Evolutionary conservation across 2,888 invertebrate genomes (phyloP).

Genomic region (Hyposoter dolosus): DNA sequence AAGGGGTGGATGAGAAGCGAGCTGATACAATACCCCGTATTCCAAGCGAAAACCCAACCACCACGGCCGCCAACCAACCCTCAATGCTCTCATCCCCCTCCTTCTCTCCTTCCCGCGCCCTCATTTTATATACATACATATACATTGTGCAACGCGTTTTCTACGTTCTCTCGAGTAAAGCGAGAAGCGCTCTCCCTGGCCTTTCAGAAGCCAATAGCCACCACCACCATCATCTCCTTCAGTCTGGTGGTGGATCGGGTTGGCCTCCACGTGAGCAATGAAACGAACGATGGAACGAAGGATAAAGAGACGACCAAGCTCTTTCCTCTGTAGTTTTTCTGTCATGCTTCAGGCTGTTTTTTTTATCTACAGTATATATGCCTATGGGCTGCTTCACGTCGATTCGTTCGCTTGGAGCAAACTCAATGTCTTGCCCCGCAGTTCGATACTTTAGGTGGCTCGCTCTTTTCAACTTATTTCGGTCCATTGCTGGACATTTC

Average conservation of each 20-base stretch:
- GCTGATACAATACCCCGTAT: slow-evolving; percentile 82
- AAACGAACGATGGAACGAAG: slow-evolving; percentile 70
- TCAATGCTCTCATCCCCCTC: slow-evolving; percentile 50
- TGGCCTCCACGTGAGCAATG: slow-evolving; percentile 66
- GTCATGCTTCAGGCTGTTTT: slow-evolving; percentile 32
- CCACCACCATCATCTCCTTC: slow-evolving; percentile 62
- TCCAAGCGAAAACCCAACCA: slow-evolving; percentile 74
- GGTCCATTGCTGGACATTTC: background rate
- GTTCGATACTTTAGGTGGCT: background rate
- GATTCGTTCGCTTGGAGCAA: background rate
- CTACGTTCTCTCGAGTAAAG: slow-evolving; percentile 71
- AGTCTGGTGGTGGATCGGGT: slow-evolving; percentile 46
- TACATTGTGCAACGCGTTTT: slow-evolving; percentile 77
- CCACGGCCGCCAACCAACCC: slow-evolving; percentile 53
- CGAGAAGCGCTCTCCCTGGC: slow-evolving; percentile 69
- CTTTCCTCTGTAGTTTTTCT: slow-evolving; percentile 64
- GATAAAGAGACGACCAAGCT: slow-evolving; percentile 66
- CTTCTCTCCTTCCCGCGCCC: slow-evolving; percentile 42
- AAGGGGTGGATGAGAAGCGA: slow-evolving; percentile 69
- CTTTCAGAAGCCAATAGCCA: slow-evolving; percentile 80
- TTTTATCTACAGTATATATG: background rate
- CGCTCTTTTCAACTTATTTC: background rate
- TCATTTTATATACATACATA: slow-evolving; percentile 67
- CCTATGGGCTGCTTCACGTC: slow-evolving; percentile 7
- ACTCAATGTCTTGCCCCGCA: background rate